Percentiles rank a stretch among this genome's conserved stretches.
Evolutionary conservation across 2,888 invertebrate species (phyloP).

Genomic region (Lasioglossum zephyrum): DNA sequence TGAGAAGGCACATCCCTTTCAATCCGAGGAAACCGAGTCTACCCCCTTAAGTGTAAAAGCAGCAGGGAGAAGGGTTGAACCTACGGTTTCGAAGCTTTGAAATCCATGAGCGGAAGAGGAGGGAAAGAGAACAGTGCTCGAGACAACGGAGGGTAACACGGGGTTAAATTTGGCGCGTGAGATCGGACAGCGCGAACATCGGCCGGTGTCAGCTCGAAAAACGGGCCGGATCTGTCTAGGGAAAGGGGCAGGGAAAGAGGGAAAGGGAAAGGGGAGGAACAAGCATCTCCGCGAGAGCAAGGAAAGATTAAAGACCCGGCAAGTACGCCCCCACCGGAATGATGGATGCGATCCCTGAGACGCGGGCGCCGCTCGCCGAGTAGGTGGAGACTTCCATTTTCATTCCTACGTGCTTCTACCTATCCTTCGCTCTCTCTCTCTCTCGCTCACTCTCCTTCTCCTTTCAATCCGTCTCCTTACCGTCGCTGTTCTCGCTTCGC

Average conservation of each 20-base stretch:
- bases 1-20: no score
- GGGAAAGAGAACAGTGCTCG: neutral
- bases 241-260: constrained; percentile 20
- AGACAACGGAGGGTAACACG: neutral
- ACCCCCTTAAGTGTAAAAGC: no score
- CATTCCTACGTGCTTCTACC: constrained; percentile 74
- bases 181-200: constrained; percentile 14
- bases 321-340: constrained; percentile 83
- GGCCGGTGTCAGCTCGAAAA: constrained; percentile 29
- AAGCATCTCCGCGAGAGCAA: constrained; percentile 65
- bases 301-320: constrained; percentile 83
- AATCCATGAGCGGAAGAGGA: neutral
- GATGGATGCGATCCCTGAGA: constrained; percentile 83
- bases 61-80: no score
- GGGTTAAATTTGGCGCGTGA: constrained; percentile 42
- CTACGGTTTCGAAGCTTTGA: no score
- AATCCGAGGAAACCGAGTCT: no score
- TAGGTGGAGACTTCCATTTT: constrained; percentile 84
- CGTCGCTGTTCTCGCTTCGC: constrained; percentile 12
- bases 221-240: constrained; percentile 14
- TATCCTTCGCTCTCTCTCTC: constrained; percentile 1
- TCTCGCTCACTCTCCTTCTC: neutral
- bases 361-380: constrained; percentile 73
- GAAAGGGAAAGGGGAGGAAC: constrained; percentile 42
- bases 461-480: neutral